phyloP scores from a whole-genome alignment of 2,113 vertebrate genomes.

The Talpa occidentalis region DNA sequence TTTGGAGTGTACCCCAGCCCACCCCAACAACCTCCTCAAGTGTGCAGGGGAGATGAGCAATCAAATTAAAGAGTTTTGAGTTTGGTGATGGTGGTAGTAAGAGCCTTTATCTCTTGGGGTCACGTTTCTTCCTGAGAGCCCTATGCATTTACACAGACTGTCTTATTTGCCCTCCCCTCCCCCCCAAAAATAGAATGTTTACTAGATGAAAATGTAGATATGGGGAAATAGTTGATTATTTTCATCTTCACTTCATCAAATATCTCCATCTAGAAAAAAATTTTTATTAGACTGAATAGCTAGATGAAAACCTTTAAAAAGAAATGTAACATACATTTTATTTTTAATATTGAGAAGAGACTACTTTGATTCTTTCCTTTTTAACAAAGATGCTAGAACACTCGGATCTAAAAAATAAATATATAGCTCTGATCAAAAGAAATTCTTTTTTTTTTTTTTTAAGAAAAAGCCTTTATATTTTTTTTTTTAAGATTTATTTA shows the following conservation, averaged over 20 bases:
- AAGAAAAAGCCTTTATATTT: too few relatives aligned
- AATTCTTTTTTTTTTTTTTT: too few relatives aligned
- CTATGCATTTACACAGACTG: not conserved
- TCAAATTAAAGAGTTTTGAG: not conserved
- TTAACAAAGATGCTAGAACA: slow-evolving; percentile 28
- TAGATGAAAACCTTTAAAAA: slow-evolving; percentile 15
- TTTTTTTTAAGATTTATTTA: too few relatives aligned
- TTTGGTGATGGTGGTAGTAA: not conserved
- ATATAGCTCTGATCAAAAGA: not conserved
- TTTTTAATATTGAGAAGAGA: slow-evolving; percentile 33
- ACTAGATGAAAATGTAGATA: not conserved
- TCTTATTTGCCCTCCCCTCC: not conserved
- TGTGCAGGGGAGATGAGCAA: not conserved
- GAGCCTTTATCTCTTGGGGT: not conserved
- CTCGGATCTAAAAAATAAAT: not conserved
- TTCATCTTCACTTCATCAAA: not conserved
- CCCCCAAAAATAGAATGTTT: not conserved
- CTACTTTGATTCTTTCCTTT: slow-evolving; percentile 48
- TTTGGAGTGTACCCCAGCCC: not conserved
- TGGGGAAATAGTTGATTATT: not conserved
- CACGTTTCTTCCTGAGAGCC: not conserved
- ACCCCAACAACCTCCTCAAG: not conserved
- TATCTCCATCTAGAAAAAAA: not conserved
- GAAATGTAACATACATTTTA: not conserved
- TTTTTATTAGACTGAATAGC: not conserved